Evolutionary conservation across 2,888 invertebrate species (phyloP).

Genomic region (Carabus problematicus): DNA sequence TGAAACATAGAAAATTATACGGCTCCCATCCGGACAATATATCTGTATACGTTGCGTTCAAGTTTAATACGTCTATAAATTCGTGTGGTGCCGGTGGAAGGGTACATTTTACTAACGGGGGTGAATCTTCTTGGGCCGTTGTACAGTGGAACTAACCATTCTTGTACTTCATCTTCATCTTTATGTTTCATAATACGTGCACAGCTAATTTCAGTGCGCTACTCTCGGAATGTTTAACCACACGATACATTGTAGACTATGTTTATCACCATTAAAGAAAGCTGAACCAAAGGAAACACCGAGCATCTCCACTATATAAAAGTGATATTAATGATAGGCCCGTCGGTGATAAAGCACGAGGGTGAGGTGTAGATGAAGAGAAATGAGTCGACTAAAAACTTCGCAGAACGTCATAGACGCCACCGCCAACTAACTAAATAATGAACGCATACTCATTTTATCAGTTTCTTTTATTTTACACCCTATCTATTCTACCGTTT

Average conservation of each 20-base stretch:
- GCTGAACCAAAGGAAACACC: constrained; percentile 57
- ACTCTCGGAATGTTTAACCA: constrained; percentile 52
- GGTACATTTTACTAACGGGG: constrained; percentile 19
- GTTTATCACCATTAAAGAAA: constrained; percentile 60
- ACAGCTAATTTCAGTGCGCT: constrained; percentile 44
- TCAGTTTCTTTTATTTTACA: no score
- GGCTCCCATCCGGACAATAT: constrained; percentile 38
- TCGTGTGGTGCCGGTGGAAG: constrained; percentile 14
- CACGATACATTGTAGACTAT: constrained; percentile 57
- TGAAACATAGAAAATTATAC: constrained; percentile 28
- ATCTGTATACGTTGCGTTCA: constrained; percentile 38
- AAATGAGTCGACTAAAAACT: constrained; percentile 50
- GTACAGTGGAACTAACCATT: not conserved
- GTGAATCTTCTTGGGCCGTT: constrained; percentile 3
- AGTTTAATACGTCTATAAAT: constrained; percentile 41
- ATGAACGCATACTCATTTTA: constrained; percentile 4
- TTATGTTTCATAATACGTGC: constrained; percentile 30
- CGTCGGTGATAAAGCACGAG: constrained; percentile 42
- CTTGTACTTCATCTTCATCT: constrained; percentile 29
- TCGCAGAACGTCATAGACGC: constrained; percentile 32
- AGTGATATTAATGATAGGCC: constrained; percentile 61
- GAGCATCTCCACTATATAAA: constrained; percentile 60
- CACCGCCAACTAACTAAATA: constrained; percentile 10
- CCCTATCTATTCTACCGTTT: no score
- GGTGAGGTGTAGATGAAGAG: constrained; percentile 57